Evolutionary conservation across 2,888 invertebrate species (phyloP).

Genomic region (Furcula furcula): DNA sequence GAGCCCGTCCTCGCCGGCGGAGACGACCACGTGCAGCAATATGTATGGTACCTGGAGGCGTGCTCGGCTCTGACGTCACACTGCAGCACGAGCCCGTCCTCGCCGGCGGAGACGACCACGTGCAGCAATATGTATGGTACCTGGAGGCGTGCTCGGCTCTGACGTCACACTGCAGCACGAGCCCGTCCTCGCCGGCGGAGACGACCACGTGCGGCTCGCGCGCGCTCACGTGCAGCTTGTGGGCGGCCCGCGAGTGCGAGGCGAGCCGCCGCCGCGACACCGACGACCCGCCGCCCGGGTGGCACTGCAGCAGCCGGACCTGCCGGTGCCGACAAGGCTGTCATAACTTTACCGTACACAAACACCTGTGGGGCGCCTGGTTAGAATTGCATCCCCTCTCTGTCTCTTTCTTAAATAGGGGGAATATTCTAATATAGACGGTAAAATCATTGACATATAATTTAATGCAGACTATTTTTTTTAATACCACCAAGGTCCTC

Average conservation of each 20-base stretch:
- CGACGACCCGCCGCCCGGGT: conserved; percentile 75
- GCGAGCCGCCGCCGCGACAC: conserved; percentile 84
- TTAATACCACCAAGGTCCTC: no score
- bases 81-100: conserved; percentile 91
- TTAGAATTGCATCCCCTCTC: no score
- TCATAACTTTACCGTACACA: no score
- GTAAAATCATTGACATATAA: no score
- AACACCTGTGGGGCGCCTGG: no score
- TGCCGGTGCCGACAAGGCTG: conserved; percentile 32
- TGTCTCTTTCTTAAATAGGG: no score
- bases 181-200: conserved; percentile 94
- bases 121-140: conserved; percentile 37
- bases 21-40: no score
- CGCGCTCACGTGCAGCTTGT: conserved; percentile 90
- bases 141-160: conserved; percentile 84
- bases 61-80: conserved; percentile 90
- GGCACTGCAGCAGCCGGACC: conserved; percentile 83
- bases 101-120: conserved; percentile 79
- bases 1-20: no score
- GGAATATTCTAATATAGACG: no score
- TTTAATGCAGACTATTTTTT: no score
- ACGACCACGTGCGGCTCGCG: conserved; percentile 89
- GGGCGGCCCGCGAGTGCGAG: conserved; percentile 89
- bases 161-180: conserved; percentile 91
- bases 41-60: conserved; percentile 68